phyloP scores from a whole-genome alignment of 2,797 vertebrate species.

The Euthynnus affinis region DNA sequence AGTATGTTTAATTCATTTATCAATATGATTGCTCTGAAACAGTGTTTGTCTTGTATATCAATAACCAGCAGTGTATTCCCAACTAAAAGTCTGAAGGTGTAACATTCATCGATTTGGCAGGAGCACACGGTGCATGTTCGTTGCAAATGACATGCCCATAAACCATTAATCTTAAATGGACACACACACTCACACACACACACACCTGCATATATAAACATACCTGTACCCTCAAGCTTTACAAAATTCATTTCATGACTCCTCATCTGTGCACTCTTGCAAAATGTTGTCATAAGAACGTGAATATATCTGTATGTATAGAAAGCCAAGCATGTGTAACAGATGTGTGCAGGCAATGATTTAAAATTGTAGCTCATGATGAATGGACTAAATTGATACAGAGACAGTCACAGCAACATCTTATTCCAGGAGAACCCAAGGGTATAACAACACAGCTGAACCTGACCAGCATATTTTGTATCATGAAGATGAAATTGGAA shows the following conservation, averaged over 20 bases:
- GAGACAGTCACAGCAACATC: not conserved
- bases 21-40: not conserved
- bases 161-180: slow-evolving; percentile 21
- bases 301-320: not conserved
- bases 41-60: slow-evolving; percentile 13
- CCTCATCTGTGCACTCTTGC: not conserved
- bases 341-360: not conserved
- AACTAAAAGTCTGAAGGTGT: not conserved
- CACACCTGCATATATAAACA: slow-evolving; percentile 24
- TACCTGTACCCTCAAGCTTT: slow-evolving; percentile 15
- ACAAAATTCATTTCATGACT: not conserved
- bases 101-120: not conserved
- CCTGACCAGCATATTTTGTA: not conserved
- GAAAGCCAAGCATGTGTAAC: not conserved
- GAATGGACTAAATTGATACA: not conserved
- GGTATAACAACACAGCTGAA: not conserved
- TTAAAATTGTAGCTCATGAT: not conserved
- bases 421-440: not conserved
- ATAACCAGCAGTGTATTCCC: slow-evolving; percentile 7
- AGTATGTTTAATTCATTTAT: slow-evolving; percentile 43
- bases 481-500: too few species aligned
- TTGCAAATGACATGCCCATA: slow-evolving; percentile 6
- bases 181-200: not conserved
- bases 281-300: not conserved
- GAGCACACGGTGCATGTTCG: not conserved